Base-by-base conservation (phyloP, 2,113 vertebrate genomes). In the Elgaria multicarinata region DNA sequence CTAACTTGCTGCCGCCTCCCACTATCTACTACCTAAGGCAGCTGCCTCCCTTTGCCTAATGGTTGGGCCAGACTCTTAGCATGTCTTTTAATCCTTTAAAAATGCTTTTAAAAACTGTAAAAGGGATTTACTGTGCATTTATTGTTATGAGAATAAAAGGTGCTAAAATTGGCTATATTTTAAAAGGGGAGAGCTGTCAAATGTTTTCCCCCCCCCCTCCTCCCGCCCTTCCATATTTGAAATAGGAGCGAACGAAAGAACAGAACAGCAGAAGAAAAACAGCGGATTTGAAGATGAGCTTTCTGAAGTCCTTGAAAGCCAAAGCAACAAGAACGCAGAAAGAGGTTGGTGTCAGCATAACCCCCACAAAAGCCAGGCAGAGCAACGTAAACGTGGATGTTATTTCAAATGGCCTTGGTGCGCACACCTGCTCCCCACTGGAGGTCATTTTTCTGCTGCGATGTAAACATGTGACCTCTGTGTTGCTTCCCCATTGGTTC, bases 231-330 rank as follows among this genome's bases (percentile, higher is more conserved):
- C 90, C 33, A 78, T 83, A 28, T 80, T 84, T 89, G 33, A 55
- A 1, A 14, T 90, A 99, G 98, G 98, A 87, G 97, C 96, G 94
- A 97, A 82, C 85, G 97, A 98, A 89, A 96, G 97, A 94, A 93
- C 95, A 2, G 94, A 93, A 62, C 97, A 96, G 91, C 95, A 96
- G 92, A 97, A 97, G 95, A 96, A 96, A 90, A 96, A 91, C 55
- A 93, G 95, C 1, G 90, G 95, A 4, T 96, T 93, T 0, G 91
- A 96, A 80, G 97, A 97, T 44, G 97, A 97, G 31, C 95, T 96
- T 90, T 97, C 96, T 0, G 96, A 95, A 83, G 95, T 94, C 87
- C 96, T 97, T 84, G 96, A 95, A 95, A 93, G 89, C 91, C 96
- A 96, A 88, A 92, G 88, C 0, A 39, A 93, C 33, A 83, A 94